phyloP scores from a whole-genome alignment of 2,113 vertebrate genomes.

The Leiothrix lutea region DNA sequence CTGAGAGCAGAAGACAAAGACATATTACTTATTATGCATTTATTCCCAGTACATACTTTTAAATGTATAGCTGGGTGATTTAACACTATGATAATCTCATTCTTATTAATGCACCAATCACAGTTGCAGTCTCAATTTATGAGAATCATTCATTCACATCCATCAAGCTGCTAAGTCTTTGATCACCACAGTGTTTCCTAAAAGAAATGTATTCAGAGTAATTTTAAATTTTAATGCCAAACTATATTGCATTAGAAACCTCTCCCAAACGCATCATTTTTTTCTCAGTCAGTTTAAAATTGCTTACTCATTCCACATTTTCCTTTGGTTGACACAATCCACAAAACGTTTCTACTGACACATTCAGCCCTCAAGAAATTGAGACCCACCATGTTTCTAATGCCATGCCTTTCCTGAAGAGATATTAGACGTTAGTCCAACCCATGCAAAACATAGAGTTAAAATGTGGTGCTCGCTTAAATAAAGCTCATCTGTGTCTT shows the following conservation, averaged over 20 bases:
- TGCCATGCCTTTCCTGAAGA: not conserved
- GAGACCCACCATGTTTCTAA: not conserved
- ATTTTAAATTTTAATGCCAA: conserved; percentile 45
- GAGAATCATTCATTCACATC: conserved; percentile 53
- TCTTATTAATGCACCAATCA: conserved; percentile 64
- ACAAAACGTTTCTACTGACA: not conserved
- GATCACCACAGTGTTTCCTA: conserved; percentile 46
- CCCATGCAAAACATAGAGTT: not conserved
- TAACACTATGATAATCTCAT: conserved; percentile 63
- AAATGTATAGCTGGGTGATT: conserved; percentile 59
- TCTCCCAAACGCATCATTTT: not conserved
- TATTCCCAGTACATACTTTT: conserved; percentile 29
- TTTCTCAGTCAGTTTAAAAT: not conserved
- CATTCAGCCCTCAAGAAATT: not conserved
- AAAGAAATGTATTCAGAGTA: conserved; percentile 22
- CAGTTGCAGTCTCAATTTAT: conserved; percentile 55
- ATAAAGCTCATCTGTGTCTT: not conserved
- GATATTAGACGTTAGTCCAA: not conserved
- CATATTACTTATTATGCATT: not conserved
- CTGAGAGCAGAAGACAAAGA: not conserved
- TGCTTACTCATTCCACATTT: not conserved
- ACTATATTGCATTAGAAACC: not conserved
- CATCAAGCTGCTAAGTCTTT: conserved; percentile 47
- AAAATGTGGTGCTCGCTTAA: not conserved
- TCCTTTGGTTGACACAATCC: not conserved